Evolutionary conservation across 2,888 invertebrate species (phyloP), one percentile per base, ranked within the genome.

Genomic region (Trachelus tabidus): DNA sequence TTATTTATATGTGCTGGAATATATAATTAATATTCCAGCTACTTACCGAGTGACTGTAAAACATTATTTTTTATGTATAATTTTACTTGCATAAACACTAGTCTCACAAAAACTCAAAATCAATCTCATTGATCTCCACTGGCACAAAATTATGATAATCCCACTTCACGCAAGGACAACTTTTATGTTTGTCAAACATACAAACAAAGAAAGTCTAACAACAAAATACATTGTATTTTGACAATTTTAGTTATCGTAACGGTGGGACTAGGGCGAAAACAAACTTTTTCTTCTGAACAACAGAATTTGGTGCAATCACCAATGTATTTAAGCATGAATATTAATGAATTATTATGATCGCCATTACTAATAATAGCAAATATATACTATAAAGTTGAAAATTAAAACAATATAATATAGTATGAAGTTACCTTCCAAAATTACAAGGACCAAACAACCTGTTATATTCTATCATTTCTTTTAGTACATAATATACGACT

Each of bases 41-140:
- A 85, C 85, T 85, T 85, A 85, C 85, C 86, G 76, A 81, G 35
- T 35, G 33, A 15, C 73, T 76, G 80, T 73, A 69, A 79, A 81
- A 79, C 40, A 74, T 79, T 79, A 69, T 74, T 56, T 75, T 78
- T 69, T 73, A 75, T 79, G 31, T 79, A 80, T 33, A 73, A 56
- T 82, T 75, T 82, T 83, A 71, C 34, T 75, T 78, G 69, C 71
- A 30, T 56, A 73, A 78, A 75, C 78, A 78, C 78, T 76, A 78
- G 73, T 76, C 68, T 73, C 78, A 78, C 78, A 76, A 56, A 37
- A 76, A 78, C 75, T 78, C 73, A 75, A 76, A 68, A 76, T 77
- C 23, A 33, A 31, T 71, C 4, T 33, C 31, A 73, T 68, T 76
- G 69, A 75, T 78, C 34, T 73, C 68, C 75, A 73, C 69, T 71